Evolutionary conservation across 2,113 vertebrate genomes (phyloP), one percentile per base, ranked within the genome.

Genomic region (Amblyornis subalaris): DNA sequence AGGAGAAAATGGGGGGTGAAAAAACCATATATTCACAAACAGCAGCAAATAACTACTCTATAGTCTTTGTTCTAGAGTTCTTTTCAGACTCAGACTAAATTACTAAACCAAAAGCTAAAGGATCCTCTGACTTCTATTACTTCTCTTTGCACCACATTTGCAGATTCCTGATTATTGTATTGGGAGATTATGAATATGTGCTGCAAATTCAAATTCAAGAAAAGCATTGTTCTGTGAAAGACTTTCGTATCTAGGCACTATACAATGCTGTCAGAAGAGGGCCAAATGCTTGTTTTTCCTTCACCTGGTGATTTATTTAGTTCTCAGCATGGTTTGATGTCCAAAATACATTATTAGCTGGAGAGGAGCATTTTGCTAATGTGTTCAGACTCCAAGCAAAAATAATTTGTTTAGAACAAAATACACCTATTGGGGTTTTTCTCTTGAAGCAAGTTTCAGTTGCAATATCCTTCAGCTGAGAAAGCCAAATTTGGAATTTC

Each of bases 1-100:
- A n/a, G 13, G 0, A 0, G 38, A 40, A 82, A 69, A 61, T 3
- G 29, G n/a, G n/a, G 2, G 2, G 36, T 38, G 36, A 19, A 24
- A 74, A 60, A 51, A 14, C 0, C 18, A 40, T 24, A 29, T 14
- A 35, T 40, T 65, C 7, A 65, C 25, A 24, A 88, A 61, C 6
- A 93, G 19, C 12, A 40, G 19, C 58, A 84, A 75, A 4, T 19
- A 82, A 48, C 36, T 69, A 53, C 16, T 50, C 23, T 25, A 6
- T 0, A 47, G 23, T 24, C 36, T 42, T 44, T 48, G 9, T 10
- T 86, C 24, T 44, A 28, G 35, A 54, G 23, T 6, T 65, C 47
- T 87, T 22, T 51, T 93, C 44, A 64, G 26, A 64, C 2, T 1
- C 3, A 51, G 26, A 26, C 5, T 75, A 89, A 78, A 60, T 29